These are phyloP conservation scores for Drosophila micromelanica DNA, from an alignment of 1,140 invertebrate genomes.

Conservation along the genomic window DNA sequence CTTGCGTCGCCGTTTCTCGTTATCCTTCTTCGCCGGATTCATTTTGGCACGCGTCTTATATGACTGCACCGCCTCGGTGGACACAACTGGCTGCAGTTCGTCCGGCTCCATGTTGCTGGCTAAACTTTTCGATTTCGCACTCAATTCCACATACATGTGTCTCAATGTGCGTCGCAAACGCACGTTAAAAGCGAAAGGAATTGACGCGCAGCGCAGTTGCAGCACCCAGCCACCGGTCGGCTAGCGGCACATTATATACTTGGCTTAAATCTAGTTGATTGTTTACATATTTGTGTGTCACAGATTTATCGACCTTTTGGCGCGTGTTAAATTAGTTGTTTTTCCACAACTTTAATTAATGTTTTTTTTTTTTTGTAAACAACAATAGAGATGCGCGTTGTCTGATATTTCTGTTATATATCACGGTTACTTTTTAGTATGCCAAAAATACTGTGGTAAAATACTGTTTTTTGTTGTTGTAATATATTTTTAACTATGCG, in stretches of 20 bases:
- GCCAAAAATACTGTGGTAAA: not conserved
- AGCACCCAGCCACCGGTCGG: not conserved
- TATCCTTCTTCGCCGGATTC: conserved; percentile 80
- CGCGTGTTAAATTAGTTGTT: conserved; percentile 27
- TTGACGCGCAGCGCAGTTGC: conserved; percentile 15
- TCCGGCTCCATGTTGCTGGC: conserved; percentile 43
- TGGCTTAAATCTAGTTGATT: not conserved
- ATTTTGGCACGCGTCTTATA: conserved; percentile 81
- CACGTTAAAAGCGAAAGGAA: conserved; percentile 49
- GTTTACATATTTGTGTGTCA: conserved; percentile 40
- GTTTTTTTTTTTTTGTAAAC: conserved; percentile 52
- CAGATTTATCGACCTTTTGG: conserved; percentile 19
- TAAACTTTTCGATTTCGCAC: conserved; percentile 39
- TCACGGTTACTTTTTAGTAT: not conserved
- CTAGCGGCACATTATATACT: conserved; percentile 4
- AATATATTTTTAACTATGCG: no score
- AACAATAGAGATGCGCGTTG: conserved; percentile 43
- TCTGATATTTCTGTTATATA: not conserved
- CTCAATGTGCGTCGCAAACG: conserved; percentile 45
- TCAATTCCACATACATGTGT: conserved; percentile 59
- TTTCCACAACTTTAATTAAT: conserved; percentile 41
- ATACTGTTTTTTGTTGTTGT: no score
- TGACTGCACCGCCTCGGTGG: conserved; percentile 60
- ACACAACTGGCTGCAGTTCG: conserved; percentile 42
- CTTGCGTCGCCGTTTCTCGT: conserved; percentile 79